Conservation (phyloP, 37 sponge, comb jelly and placozoan species). For the Tethya wilhelma region DNA sequence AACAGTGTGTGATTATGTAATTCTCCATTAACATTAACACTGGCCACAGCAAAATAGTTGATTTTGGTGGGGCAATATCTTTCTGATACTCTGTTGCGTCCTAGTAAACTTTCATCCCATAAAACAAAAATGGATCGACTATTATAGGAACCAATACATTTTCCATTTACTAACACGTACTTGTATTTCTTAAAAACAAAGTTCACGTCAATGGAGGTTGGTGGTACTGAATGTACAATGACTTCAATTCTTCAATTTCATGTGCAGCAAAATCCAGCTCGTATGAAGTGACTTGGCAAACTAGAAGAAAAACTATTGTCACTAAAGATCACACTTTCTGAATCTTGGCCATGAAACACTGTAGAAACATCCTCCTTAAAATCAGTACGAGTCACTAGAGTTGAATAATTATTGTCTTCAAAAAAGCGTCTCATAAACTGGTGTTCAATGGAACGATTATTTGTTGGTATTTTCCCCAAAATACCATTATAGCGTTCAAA, state of each 20-base stretch:
- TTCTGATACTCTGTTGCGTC: neutral
- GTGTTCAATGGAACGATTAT: constrained; percentile 31
- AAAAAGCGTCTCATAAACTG: constrained; percentile 33
- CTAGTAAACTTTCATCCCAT: neutral
- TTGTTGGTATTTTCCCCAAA: constrained; percentile 13
- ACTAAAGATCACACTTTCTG: neutral
- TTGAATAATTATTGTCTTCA: neutral
- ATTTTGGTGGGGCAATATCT: neutral
- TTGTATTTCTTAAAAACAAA: neutral
- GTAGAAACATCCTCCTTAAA: neutral
- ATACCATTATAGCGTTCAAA: constrained; percentile 54
- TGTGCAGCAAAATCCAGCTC: neutral
- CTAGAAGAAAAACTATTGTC: neutral
- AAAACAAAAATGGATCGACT: neutral
- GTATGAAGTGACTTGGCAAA: neutral
- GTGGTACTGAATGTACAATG: constrained; percentile 6
- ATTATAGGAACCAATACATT: neutral
- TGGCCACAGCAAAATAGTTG: neutral
- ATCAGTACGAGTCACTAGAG: neutral
- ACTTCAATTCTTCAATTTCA: neutral
- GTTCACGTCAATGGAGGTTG: neutral
- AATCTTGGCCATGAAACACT: neutral
- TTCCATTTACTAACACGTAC: neutral
- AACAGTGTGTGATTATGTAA: neutral
- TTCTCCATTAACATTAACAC: neutral